Base-by-base conservation (phyloP, 2,113 vertebrate genomes). In the Nymphicus hollandicus region DNA sequence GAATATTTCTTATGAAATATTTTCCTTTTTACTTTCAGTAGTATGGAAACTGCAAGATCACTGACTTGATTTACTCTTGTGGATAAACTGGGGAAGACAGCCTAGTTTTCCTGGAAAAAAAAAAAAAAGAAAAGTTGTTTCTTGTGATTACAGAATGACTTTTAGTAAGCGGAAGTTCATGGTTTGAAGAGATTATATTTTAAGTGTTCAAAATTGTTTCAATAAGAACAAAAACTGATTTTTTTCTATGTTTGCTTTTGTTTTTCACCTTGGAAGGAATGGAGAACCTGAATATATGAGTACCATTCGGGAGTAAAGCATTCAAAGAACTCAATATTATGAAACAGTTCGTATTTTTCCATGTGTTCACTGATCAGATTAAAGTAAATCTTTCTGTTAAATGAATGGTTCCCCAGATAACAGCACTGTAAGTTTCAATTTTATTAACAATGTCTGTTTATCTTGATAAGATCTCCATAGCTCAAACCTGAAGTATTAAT, bases 361-460 rank as follows among this genome's bases (percentile, higher is more conserved):
- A 39, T 55, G 35, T 65, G 37, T 89, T 95, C 64, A 74, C 23
- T 97, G 83, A 96, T 94, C 92, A 91, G 55, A 89, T 94, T 95
- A 80, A 97, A 95, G 83, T 80, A 46, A 91, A 81, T 68, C 79
- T 94, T 95, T 96, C 39, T 82, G 58, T 90, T 92, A 71, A 64
- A 76, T 81, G 70, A 95, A 86, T 90, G 44, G 31, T 84, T 97
- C 80, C 82, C 88, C 81, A 95, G 79, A 92, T 94, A 90, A 95
- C 7, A 15, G 28, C 72, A 79, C 52, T 77, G n/a, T 68, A 95
- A 94, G 63, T 91, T 97, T 94, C 80, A 87, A 81, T 97, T 95
- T 93, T 90, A 95, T 96, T 98, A 93, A 95, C 83, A 96, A 39
- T 86, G 47, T 79, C 61, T 95, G 7, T 88, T 97, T 74, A 88